A percentile compares a stretch with the other conserved stretches of the same genome.
Conservation (phyloP, 2,113 vertebrate genomes). For the Percina caprodes region DNA sequence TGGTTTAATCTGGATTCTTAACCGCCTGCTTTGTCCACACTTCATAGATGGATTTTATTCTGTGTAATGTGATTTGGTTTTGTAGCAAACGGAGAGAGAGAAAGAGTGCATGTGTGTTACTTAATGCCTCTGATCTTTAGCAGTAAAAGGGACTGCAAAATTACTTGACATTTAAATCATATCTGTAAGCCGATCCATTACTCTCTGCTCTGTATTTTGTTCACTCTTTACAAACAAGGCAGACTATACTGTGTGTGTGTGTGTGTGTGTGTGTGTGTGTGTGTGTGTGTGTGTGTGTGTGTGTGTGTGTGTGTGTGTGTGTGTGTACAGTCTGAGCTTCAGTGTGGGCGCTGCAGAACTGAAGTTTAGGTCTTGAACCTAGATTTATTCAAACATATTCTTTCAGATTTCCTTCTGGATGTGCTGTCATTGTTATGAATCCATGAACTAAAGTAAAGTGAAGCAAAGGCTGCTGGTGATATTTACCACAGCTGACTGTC, state of each 20-base stretch:
- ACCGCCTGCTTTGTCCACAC: background rate
- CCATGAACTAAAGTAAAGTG: background rate
- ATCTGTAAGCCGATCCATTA: slow-evolving; percentile 29
- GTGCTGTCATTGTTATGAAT: slow-evolving; percentile 9
- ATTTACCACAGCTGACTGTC: background rate
- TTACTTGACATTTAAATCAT: slow-evolving; percentile 58
- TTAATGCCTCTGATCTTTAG: slow-evolving; percentile 69
- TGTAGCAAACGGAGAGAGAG: background rate
- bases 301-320: slow-evolving; percentile 1
- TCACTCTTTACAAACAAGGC: background rate
- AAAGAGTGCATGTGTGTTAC: slow-evolving; percentile 5
- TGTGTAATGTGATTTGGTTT: slow-evolving; percentile 58
- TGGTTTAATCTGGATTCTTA: slow-evolving; percentile 44
- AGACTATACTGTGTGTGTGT: no score
- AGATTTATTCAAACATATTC: background rate
- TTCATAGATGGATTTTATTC: slow-evolving; percentile 53
- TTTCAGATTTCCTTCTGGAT: background rate
- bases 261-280: slow-evolving; percentile 21
- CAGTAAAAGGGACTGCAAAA: slow-evolving; percentile 43
- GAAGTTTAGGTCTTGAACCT: slow-evolving; percentile 3
- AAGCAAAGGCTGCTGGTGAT: background rate
- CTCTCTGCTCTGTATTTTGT: slow-evolving; percentile 11
- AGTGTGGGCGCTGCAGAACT: background rate
- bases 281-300: slow-evolving; percentile 9
- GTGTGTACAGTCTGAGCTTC: background rate